These are phyloP conservation scores for Gastrophryne carolinensis DNA, from an alignment of 2,797 vertebrate species.

Conservation along the genomic window DNA sequence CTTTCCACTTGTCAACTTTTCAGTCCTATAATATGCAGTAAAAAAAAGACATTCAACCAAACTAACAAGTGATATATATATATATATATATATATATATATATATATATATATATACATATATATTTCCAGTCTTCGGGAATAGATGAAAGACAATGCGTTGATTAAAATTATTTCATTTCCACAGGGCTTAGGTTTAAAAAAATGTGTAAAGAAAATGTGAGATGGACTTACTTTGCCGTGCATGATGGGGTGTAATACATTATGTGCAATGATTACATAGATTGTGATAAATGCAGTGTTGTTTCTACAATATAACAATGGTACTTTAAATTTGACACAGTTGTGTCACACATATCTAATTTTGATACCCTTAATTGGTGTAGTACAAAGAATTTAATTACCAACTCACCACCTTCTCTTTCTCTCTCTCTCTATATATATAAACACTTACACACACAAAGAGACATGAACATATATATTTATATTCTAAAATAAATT, in stretches of 20 bases:
- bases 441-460: too few relatives aligned
- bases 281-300: not conserved
- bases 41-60: not conserved
- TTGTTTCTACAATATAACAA: not conserved
- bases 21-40: not conserved
- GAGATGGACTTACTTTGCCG: not conserved
- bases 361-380: too few relatives aligned
- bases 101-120: too few relatives aligned
- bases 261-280: not conserved
- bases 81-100: too few relatives aligned
- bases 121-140: not conserved
- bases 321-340: too few relatives aligned
- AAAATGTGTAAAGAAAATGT: not conserved
- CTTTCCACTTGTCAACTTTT: constrained; percentile 7
- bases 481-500: too few relatives aligned
- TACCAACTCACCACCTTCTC: too few relatives aligned
- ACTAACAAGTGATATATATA: not conserved
- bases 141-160: not conserved
- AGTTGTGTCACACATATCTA: too few relatives aligned
- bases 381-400: too few relatives aligned
- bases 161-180: not conserved
- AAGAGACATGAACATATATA: too few relatives aligned
- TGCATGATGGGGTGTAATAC: not conserved
- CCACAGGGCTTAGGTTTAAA: not conserved
- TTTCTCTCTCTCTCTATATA: too few relatives aligned